A percentile compares a stretch with the other conserved stretches of the same genome.
These are phyloP conservation scores for Anoplophora glabripennis DNA, from an alignment of 1,140 invertebrate genomes.

Conservation along the genomic window DNA sequence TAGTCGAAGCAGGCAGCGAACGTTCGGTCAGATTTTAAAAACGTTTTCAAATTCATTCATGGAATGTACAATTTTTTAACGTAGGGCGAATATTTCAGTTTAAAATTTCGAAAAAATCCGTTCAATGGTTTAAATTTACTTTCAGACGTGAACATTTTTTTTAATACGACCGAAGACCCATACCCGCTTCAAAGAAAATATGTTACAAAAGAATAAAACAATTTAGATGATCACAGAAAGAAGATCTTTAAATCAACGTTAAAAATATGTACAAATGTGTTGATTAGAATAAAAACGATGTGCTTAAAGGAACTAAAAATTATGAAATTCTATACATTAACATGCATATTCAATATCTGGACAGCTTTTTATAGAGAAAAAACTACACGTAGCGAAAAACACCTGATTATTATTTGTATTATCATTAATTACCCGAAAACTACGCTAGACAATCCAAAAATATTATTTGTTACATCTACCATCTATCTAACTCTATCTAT, in stretches of 20 bases:
- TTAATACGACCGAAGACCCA: background rate
- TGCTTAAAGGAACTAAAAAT: slow-evolving; percentile 14
- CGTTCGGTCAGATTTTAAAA: too few species aligned
- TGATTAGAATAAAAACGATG: slow-evolving; percentile 17
- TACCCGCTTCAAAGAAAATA: slow-evolving; percentile 6
- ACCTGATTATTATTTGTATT: slow-evolving; percentile 39
- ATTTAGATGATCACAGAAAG: slow-evolving; percentile 22
- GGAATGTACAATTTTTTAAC: too few species aligned
- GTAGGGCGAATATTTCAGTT: too few species aligned
- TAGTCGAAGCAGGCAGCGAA: slow-evolving; percentile 4
- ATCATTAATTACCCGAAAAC: slow-evolving; percentile 34
- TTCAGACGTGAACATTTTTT: background rate
- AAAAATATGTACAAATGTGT: slow-evolving; percentile 32
- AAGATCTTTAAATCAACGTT: slow-evolving; percentile 12
- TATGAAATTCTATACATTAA: slow-evolving; percentile 23
- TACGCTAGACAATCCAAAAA: slow-evolving; percentile 49
- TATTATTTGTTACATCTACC: slow-evolving; percentile 46
- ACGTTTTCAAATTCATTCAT: too few species aligned
- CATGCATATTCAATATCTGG: slow-evolving; percentile 17
- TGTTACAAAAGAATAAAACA: slow-evolving; percentile 23
- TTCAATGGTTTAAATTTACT: too few species aligned
- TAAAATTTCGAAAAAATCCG: too few species aligned
- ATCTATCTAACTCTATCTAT: slow-evolving; percentile 39
- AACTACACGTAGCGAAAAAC: slow-evolving; percentile 25
- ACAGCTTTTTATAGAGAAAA: slow-evolving; percentile 5